A percentile compares a stretch with the other conserved stretches of the same genome.
Evolutionary conservation across 2,888 invertebrate genomes (phyloP).

Genomic region (Argyra leucocephala): DNA sequence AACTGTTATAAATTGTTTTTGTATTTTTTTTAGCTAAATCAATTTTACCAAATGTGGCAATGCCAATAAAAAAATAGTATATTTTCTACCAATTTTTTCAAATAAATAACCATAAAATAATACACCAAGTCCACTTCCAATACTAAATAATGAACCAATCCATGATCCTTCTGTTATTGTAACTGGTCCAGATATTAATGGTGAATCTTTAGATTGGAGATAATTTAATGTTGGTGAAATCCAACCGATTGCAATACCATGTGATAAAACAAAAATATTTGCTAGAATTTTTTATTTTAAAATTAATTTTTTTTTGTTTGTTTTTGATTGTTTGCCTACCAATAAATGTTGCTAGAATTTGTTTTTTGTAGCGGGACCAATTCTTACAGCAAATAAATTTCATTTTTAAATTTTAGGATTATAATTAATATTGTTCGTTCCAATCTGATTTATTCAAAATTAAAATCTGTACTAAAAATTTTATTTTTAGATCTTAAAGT

Average conservation of each 20-base stretch:
- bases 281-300: slow-evolving; percentile 18
- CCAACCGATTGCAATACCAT: slow-evolving; percentile 25
- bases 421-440: too few species aligned
- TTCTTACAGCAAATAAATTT: neutral
- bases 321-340: neutral
- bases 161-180: slow-evolving; percentile 22
- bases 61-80: slow-evolving; percentile 19
- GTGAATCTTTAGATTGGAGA: slow-evolving; percentile 20
- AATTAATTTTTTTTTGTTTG: neutral
- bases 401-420: too few species aligned
- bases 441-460: too few species aligned
- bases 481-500: too few species aligned
- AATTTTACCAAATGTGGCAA: slow-evolving; percentile 24
- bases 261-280: slow-evolving; percentile 23
- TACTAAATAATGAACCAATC: slow-evolving; percentile 23
- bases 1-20: neutral
- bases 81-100: slow-evolving; percentile 20
- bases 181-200: slow-evolving; percentile 20
- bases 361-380: neutral
- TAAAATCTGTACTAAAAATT: too few species aligned
- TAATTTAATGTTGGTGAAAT: slow-evolving; percentile 21
- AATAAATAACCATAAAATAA: slow-evolving; percentile 21
- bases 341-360: neutral
- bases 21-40: neutral
- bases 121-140: slow-evolving; percentile 23